Conservation (phyloP, 2,888 invertebrate genomes). For the Tachina lurida region DNA sequence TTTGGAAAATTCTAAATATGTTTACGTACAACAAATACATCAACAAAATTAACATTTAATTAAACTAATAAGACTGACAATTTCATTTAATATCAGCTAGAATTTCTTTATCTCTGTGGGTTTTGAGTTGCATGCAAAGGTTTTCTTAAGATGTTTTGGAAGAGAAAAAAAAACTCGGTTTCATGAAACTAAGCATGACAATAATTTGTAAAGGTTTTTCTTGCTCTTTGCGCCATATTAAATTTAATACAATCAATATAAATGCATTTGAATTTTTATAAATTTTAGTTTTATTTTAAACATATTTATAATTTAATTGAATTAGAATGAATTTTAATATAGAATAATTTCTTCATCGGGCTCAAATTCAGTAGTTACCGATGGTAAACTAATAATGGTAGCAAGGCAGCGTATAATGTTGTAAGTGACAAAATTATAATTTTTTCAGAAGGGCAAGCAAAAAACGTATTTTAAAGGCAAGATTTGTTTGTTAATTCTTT, state of each 20-base stretch:
- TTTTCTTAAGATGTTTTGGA: neutral
- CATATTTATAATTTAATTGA: too few relatives aligned
- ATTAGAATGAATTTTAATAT: too few relatives aligned
- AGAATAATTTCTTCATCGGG: too few relatives aligned
- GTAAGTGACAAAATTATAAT: too few relatives aligned
- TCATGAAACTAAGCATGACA: conserved; percentile 6
- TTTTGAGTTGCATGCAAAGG: neutral
- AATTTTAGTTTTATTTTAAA: too few relatives aligned
- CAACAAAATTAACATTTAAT: conserved; percentile 54
- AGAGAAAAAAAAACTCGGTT: neutral
- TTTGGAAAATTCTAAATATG: conserved; percentile 55
- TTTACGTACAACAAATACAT: neutral
- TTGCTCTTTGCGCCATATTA: neutral
- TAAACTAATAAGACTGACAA: conserved; percentile 55
- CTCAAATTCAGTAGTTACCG: too few relatives aligned
- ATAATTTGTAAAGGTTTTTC: neutral
- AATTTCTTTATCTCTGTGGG: neutral
- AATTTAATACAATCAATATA: neutral
- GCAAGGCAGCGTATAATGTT: too few relatives aligned
- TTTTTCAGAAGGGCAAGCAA: too few relatives aligned
- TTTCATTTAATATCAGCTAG: conserved; percentile 40
- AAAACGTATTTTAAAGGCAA: too few relatives aligned
- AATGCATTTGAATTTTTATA: neutral
- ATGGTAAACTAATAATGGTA: too few relatives aligned
- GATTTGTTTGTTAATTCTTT: too few relatives aligned